Base-by-base conservation (phyloP, 2,113 vertebrate species). In the Arothron firmamentum region DNA sequence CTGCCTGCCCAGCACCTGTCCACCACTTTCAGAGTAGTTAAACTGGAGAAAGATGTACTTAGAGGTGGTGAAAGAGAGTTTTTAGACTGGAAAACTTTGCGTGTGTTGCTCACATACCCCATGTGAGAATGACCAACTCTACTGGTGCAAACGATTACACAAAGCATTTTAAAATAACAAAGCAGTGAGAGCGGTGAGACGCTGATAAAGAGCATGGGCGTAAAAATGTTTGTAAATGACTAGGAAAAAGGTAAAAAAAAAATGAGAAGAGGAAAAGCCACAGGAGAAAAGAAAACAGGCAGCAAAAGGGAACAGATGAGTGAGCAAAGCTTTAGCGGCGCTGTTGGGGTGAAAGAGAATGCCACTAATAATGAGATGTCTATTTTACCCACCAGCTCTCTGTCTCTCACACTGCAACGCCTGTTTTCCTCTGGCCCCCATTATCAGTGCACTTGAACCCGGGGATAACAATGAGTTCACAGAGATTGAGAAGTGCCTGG, bases 391-490 rank as follows among this genome's bases (percentile, higher is more conserved):
- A 93, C 91, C 87, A 91, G 92, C 93, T 92, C 92, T 91, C 90
- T 87, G 89, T 90, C 87, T 82, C 80, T 71, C 91, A 69, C 72
- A 81, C 86, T 90, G 92, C 94, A 92, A 92, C 77, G 87, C 89
- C 93, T 91, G 89, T 93, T 93, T 94, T 94, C 94, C 94, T 89
- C 91, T 88, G 92, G 93, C 92, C 93, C 93, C 94, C 93, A 96
- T 98, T 97, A 95, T 97, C 94, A 88, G 90, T 94, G 94, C 92
- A 93, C 95, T 99, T 97, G 95, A 98, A 98, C 95, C 94, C 94
- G 89, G 91, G 92, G 93, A 93, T 95, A 96, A 96, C 96, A 96
- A 95, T 95, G 94, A 94, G 93, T 95, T 97, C 95, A 95, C 89
- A 92, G 93, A 94, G 94, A 95, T 94, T 93, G 93, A 95, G 90